Evolutionary conservation across 2,888 invertebrate species (phyloP), one percentile per base, ranked within the genome.

Genomic region (Acronicta aceris): DNA sequence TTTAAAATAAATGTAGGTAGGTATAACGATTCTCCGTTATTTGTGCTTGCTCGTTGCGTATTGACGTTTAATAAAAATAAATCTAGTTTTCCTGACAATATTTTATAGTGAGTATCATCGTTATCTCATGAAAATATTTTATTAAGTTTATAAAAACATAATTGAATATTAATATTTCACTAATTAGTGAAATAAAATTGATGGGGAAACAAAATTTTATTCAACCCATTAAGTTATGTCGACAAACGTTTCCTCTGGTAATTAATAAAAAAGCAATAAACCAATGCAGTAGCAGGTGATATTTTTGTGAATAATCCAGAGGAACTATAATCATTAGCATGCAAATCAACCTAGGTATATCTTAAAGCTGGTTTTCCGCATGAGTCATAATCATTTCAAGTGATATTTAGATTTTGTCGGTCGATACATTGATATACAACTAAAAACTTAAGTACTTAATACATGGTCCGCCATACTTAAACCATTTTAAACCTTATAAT

Each of bases 321-420:
- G 63, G 63, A 76, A 75, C 61, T 62, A 48, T 25, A 50, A 69
- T 66, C 43, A 76, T 78, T 72, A 75, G 65, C 55, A 78, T 69
- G 71, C 61, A 65, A 76, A 79, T 64, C 30, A 50, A 41, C 50
- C 30, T 63, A 50, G 48, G 51, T 58, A 59, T 56, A 69, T 55
- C 50, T 38, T 45, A 49, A 66, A 63, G 59, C 80, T 43, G 60
- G 72, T 75, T 74, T 64, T 56, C 41, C 33, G 40, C 17, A 48
- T 79, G 78, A 79, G 40, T 79, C 78, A 72, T 54, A 61, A 13
- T 56, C 49, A 66, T 56, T 57, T 51, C 62, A 59, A 68, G 56
- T 72, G 69, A 77, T 79, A 76, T 71, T 76, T 67, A 69, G 62
- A 77, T 69, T 68, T 76, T 65, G 74, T 74, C 71, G 73, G 73